A percentile compares a stretch with the other conserved stretches of the same genome.
These are phyloP conservation scores for Anhinga anhinga DNA, from an alignment of 2,113 vertebrate genomes.

Conservation along the genomic window DNA sequence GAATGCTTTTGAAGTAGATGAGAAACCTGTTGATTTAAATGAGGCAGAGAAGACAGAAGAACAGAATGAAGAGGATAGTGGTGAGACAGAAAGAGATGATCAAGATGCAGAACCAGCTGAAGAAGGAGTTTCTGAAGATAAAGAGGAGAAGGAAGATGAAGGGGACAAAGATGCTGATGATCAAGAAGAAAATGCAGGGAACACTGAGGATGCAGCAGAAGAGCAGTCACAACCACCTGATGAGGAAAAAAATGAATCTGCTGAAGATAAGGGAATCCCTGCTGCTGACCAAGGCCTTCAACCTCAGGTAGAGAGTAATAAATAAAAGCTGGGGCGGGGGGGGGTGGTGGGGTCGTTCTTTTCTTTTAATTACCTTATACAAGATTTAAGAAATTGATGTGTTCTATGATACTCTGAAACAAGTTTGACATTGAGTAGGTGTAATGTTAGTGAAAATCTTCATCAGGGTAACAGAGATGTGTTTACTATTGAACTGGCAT, in stretches of 20 bases:
- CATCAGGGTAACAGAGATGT: neutral
- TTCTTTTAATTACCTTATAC: neutral
- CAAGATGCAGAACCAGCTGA: slow-evolving; percentile 49
- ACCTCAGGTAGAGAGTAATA: slow-evolving; percentile 78
- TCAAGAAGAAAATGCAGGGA: slow-evolving; percentile 43
- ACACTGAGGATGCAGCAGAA: slow-evolving; percentile 40
- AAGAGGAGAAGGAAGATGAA: slow-evolving; percentile 56
- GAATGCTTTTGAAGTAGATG: slow-evolving; percentile 86
- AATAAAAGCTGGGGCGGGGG: neutral
- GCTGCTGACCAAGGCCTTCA: slow-evolving; percentile 74
- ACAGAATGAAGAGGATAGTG: slow-evolving; percentile 50
- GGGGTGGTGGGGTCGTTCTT: no score
- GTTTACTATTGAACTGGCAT: neutral
- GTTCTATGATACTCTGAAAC: neutral
- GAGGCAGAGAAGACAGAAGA: slow-evolving; percentile 69
- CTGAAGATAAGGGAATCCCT: slow-evolving; percentile 58
- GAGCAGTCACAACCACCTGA: slow-evolving; percentile 41
- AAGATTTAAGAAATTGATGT: neutral
- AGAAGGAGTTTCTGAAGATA: slow-evolving; percentile 57
- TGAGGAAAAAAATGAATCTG: slow-evolving; percentile 56
- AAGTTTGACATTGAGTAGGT: neutral
- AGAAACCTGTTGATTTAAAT: slow-evolving; percentile 74
- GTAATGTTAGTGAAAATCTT: neutral
- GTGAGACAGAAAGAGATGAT: slow-evolving; percentile 24
- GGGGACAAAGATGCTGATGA: slow-evolving; percentile 62